Base-by-base conservation (phyloP, 2,797 vertebrate genomes). In the Clamator glandarius region DNA sequence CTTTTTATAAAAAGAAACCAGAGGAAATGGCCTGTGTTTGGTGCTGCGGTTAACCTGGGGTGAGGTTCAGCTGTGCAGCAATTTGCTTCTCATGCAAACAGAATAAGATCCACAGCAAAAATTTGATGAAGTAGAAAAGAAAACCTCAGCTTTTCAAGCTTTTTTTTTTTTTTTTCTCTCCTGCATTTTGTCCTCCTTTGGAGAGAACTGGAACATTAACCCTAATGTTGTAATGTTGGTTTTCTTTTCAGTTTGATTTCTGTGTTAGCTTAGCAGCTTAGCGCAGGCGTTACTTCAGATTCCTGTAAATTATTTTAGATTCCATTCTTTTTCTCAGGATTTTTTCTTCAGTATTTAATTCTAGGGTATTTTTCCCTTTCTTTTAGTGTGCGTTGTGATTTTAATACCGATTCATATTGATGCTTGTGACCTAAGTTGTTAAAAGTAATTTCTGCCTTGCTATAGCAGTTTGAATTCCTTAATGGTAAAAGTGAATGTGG, bases 171-270 rank as follows among this genome's bases (percentile, higher is more conserved):
- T 48, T 21, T 21, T 25, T 25, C 12, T 54, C 23, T 31, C 5
- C 28, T 58, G 14, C 4, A 9, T n/a, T 90, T 92, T 79, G 12
- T 28, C 33, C 18, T 92, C 5, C 39, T 19, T 72, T 58, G 62
- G 61, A 89, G 57, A 77, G 29, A 85, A 44, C 13, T 0, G 1
- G 35, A 89, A 64, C n/a, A 36, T 73, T 87, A 58, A 80, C 92
- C 61, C 84, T 77, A 28, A 25, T 11, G 62, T 15, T 48, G 73
- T 77, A 28, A 28, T 11, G 62, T 15, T 48, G 73, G 78, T 84
- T 86, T 90, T 72, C 59, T 88, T 77, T 64, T 91, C 36, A 35
- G 17, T 83, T 85, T 83, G 78, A 75, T 85, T 85, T 84, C 63
- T 54, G 5, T 73, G 12, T 92, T 80, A 69, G 28, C 54, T 70